Conservation (phyloP, 2,113 vertebrate species). For the Noturus placidus region DNA sequence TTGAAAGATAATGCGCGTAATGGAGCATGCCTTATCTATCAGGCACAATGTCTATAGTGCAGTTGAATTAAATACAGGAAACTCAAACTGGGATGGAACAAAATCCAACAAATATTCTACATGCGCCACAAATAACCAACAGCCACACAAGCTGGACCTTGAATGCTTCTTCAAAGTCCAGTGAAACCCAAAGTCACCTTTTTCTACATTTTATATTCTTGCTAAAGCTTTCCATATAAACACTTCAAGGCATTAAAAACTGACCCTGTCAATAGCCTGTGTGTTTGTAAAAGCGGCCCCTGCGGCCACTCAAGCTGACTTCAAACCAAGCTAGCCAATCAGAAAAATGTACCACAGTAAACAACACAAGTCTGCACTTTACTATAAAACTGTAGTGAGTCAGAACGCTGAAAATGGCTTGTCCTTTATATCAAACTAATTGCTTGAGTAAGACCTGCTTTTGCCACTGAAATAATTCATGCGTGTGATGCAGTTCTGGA, state of each 20-base stretch:
- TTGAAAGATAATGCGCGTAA: background rate
- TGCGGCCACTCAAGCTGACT: background rate
- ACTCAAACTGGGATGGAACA: background rate
- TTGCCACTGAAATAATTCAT: background rate
- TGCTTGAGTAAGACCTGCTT: background rate
- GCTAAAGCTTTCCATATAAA: background rate
- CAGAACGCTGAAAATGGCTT: background rate
- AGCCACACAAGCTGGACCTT: background rate
- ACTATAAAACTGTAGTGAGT: background rate
- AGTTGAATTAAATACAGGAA: slow-evolving; percentile 10
- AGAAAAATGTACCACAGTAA: background rate
- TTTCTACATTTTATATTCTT: slow-evolving; percentile 17
- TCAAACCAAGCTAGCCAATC: background rate
- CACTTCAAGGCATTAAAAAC: background rate
- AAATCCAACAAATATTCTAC: slow-evolving; percentile 2
- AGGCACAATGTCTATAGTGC: background rate
- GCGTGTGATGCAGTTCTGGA: background rate
- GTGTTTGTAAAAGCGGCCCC: background rate
- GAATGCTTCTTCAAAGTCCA: background rate
- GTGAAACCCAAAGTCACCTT: slow-evolving; percentile 1
- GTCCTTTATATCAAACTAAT: background rate
- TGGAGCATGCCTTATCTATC: background rate
- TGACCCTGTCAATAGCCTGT: background rate
- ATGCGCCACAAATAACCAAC: background rate
- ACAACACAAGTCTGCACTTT: background rate